Base-by-base conservation (phyloP, 2,797 vertebrate genomes). In the Novumbra hubbsi region DNA sequence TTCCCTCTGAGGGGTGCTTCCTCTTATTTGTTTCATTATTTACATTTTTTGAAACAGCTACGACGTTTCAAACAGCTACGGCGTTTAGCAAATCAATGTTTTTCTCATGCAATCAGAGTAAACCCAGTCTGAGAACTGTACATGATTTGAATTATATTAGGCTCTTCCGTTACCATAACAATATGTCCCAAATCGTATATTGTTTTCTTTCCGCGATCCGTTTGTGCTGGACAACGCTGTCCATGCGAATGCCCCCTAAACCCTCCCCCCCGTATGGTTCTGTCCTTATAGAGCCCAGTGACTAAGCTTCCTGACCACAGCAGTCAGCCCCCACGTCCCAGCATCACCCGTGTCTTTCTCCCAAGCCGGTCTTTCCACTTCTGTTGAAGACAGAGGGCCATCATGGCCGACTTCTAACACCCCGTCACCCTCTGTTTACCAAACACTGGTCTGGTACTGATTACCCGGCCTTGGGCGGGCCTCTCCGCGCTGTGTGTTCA, bases 401-500 rank as follows among this genome's bases (percentile, higher is more conserved):
- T 60, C 77, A 78, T 66, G 81, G 80, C 85, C 81, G 86, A 80
- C 74, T 14, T 11, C n/a, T 73, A 41, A 65, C 41, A 41, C 77
- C 72, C 75, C 72, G 75, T 45, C 75, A 68, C 62, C 70, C 79
- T 84, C 81, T 88, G 81, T 92, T 92, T 85, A 83, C 85, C 79
- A 88, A 90, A 93, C 88, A 88, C 76, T 72, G 74, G 84, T 76
- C 86, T 84, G 88, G 85, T 80, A 84, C 85, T 91, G 90, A 92
- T 92, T 89, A 89, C 78, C 71, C 76, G 75, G 79, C 74, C 68
- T 27, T 21, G 8, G 24, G n/a, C 55, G 24, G 55, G 12, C n/a
- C 55, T 24, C 4, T 78, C 78, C n/a, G n/a, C n/a, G n/a, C n/a
- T 84, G 75, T 88, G 88, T 92, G n/a, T n/a, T n/a, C n/a, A n/a